Percentiles rank a stretch among this genome's conserved stretches.
Conservation (phyloP, 1,140 invertebrate species). For the Oncopeltus fasciatus region DNA sequence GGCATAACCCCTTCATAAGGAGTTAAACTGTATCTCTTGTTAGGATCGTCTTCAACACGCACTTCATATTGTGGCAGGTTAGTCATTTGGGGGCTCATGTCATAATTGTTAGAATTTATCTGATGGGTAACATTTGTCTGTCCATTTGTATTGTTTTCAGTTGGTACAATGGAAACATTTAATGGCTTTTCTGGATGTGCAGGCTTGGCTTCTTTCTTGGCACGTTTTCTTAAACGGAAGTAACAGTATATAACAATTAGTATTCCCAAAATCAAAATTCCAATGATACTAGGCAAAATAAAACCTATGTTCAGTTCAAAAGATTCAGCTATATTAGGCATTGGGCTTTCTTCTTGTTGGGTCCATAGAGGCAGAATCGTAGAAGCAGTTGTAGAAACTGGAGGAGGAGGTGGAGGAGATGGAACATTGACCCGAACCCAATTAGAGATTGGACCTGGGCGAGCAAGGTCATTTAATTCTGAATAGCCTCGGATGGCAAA, state of each 20-base stretch:
- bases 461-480: conserved; percentile 25
- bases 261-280: conserved; percentile 27
- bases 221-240: conserved; percentile 31
- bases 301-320: conserved; percentile 28
- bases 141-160: conserved; percentile 20
- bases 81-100: conserved; percentile 10
- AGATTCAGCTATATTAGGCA: conserved; percentile 25
- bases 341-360: conserved; percentile 25
- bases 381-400: conserved; percentile 29
- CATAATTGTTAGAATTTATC: conserved; percentile 5
- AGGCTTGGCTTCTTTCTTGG: conserved; percentile 23
- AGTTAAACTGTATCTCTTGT: conserved; percentile 34
- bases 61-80: conserved; percentile 26
- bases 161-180: conserved; percentile 26
- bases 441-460: conserved; percentile 38
- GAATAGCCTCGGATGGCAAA: conserved; percentile 37
- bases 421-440: conserved; percentile 36
- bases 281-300: conserved; percentile 30
- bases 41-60: conserved; percentile 29
- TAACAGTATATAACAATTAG: conserved; percentile 33
- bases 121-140: conserved; percentile 20
- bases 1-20: conserved; percentile 24
- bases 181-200: conserved; percentile 24
- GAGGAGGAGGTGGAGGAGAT: conserved; percentile 33
- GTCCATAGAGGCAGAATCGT: conserved; percentile 28